Evolutionary conservation across 2,888 invertebrate species (phyloP).

Genomic region (Hirtodrosophila histrioides): DNA sequence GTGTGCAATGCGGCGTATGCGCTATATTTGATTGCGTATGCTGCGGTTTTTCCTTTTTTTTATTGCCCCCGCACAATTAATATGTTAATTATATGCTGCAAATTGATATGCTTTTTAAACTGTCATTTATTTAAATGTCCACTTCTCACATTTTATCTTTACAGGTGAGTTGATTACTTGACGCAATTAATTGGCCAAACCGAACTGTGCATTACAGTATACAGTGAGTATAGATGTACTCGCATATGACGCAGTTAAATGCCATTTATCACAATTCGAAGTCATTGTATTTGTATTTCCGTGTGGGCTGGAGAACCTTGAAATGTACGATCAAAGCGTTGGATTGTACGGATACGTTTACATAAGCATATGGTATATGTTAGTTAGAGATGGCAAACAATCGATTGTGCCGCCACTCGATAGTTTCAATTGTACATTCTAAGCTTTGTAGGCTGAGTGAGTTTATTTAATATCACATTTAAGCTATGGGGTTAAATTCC

Average conservation of each 20-base stretch:
- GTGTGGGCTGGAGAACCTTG: constrained; percentile 66
- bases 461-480: no score
- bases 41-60: not conserved
- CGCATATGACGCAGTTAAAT: constrained; percentile 43
- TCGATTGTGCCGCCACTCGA: no score
- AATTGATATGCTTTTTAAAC: constrained; percentile 43
- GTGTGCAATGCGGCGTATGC: constrained; percentile 51
- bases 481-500: no score
- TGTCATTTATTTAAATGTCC: constrained; percentile 24
- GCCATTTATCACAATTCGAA: constrained; percentile 42
- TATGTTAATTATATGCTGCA: constrained; percentile 37
- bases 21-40: constrained; percentile 39
- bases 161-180: constrained; percentile 72
- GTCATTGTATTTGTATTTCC: constrained; percentile 54
- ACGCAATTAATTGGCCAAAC: constrained; percentile 50
- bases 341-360: constrained; percentile 9
- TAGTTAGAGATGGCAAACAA: no score
- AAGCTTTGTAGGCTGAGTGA: no score
- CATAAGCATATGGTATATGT: not conserved
- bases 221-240: constrained; percentile 37
- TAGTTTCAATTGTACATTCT: no score
- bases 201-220: constrained; percentile 5
- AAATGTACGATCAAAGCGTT: constrained; percentile 30
- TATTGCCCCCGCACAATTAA: constrained; percentile 6
- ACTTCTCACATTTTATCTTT: constrained; percentile 52